Evolutionary conservation across 1,140 invertebrate genomes (phyloP), one percentile per base, ranked within the genome.

Genomic region (Hermetia illucens): DNA sequence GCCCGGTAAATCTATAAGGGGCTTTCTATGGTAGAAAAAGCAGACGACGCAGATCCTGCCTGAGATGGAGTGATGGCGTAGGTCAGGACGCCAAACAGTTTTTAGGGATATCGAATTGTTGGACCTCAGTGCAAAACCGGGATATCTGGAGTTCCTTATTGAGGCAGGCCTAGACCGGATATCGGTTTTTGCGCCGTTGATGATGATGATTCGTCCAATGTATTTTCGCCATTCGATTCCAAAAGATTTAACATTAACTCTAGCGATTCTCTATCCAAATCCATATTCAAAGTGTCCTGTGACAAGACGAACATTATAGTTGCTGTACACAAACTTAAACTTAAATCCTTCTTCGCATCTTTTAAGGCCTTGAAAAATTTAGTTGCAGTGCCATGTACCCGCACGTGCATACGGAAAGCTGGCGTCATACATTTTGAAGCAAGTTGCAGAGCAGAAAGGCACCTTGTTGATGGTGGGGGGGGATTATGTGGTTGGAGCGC

Each of bases 221-320:
- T 77, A 48, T 82, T 77, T 29, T 83, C 48, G 2, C 58, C 71
- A 58, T 83, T 80, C 49, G 84, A 77, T 58, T 94, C 91, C 12
- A 96, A 69, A 25, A 98, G 67, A 61, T 90, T 90, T 45, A 98
- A 69, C 87, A 98, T 95, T 16, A 98, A 71, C 57, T 93, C 85
- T n/a, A 97, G 65, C 48, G 87, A 92, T 55, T 92, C 86, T 10
- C 87, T 71, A 61, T 97, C 92, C 41, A 97, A 63, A 65, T 98
- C 93, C 90, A 97, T 95, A 50, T 93, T 95, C 17, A 97, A 70
- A 30, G 90, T 74, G 66, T 97, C 93, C 69, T 95, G 88, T 52
- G 88, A 94, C 39, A 97, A 63, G 16, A 96, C 90, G 63, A 95
- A 97, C 86, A 98, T 91, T 21, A 98, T 83, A 16, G 89, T 87